A percentile compares a stretch with the other conserved stretches of the same genome.
Evolutionary conservation across 2,888 invertebrate species (phyloP).

Genomic region (Cosmia pyralina): DNA sequence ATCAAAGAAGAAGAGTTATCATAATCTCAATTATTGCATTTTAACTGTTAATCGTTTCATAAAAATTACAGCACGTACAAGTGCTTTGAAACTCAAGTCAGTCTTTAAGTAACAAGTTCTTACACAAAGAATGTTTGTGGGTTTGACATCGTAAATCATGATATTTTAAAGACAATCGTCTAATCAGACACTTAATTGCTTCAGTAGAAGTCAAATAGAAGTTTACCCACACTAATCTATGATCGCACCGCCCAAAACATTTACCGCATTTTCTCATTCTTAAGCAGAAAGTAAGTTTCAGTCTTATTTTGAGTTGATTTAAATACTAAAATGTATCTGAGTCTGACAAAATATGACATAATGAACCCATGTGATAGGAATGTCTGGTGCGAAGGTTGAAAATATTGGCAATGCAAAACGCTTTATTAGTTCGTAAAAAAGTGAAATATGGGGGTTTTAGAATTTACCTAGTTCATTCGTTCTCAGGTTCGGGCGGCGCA

Average conservation of each 20-base stretch:
- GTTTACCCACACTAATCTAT: conserved; percentile 57
- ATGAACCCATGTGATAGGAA: conserved; percentile 29
- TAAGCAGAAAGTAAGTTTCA: conserved; percentile 60
- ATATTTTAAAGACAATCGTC: conserved; percentile 53
- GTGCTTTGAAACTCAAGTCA: conserved; percentile 71
- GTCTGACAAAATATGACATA: conserved; percentile 29
- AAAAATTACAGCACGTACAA: conserved; percentile 62
- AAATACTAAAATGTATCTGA: conserved; percentile 47
- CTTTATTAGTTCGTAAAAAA: conserved; percentile 14
- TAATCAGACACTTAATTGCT: conserved; percentile 52
- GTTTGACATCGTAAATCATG: conserved; percentile 59
- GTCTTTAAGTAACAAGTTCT: conserved; percentile 75
- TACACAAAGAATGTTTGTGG: conserved; percentile 65
- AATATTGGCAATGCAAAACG: conserved; percentile 28
- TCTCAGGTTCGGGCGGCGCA: conserved; percentile 73
- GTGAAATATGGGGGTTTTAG: conserved; percentile 14
- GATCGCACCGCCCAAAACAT: conserved; percentile 62
- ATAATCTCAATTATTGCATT: conserved; percentile 58
- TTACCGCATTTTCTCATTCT: conserved; percentile 34
- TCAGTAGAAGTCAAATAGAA: conserved; percentile 49
- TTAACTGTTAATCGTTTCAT: conserved; percentile 60
- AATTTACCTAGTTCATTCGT: conserved; percentile 65
- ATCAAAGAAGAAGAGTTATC: conserved; percentile 62
- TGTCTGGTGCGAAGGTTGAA: conserved; percentile 27
- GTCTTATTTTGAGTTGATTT: conserved; percentile 64